Conservation (phyloP, 2,888 invertebrate species). For the Ochropacha duplaris region DNA sequence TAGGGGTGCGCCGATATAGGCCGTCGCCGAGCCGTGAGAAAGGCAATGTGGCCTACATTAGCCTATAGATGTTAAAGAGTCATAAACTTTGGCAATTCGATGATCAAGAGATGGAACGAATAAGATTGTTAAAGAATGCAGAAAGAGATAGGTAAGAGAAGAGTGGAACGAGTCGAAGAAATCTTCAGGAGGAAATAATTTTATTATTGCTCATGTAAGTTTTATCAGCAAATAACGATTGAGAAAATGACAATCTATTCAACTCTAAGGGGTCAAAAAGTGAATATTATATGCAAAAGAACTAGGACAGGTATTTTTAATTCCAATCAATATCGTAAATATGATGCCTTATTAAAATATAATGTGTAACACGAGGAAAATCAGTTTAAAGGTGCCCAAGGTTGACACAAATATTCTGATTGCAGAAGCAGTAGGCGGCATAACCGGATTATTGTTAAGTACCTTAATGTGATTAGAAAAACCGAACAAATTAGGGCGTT, state of each 20-base stretch:
- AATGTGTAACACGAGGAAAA: neutral
- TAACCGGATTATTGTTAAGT: neutral
- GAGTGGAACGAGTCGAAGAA: too few species aligned
- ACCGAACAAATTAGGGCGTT: neutral
- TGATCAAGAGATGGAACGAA: too few species aligned
- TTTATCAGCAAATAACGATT: too few species aligned
- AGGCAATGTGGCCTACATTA: neutral
- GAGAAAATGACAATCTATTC: too few species aligned
- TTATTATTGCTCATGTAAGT: too few species aligned
- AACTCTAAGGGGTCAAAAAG: too few species aligned
- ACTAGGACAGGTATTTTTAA: neutral
- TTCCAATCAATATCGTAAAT: neutral
- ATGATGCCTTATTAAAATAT: neutral
- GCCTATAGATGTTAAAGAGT: neutral
- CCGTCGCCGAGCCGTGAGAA: constrained; percentile 36
- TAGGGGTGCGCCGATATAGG: constrained; percentile 39
- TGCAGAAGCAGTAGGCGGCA: neutral
- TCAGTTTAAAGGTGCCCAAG: neutral
- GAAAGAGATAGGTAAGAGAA: too few species aligned
- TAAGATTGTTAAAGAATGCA: too few species aligned
- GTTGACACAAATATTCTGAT: neutral
- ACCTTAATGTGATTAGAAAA: neutral
- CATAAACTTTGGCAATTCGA: too few species aligned
- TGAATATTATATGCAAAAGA: neutral
- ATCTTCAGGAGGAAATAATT: too few species aligned